Conservation (phyloP, 2,797 vertebrate genomes). For the Morelia viridis region DNA sequence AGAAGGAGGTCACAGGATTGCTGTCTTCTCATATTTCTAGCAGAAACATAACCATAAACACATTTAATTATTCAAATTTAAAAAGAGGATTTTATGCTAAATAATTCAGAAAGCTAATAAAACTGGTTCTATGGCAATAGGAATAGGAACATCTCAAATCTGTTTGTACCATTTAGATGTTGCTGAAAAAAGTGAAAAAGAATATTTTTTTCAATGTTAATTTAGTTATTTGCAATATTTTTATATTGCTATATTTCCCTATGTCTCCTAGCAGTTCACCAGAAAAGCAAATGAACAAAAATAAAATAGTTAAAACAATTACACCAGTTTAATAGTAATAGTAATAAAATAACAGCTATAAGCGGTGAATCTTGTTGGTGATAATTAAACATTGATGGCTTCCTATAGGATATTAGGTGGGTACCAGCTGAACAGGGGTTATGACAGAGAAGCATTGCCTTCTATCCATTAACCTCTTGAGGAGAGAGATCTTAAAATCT, state of each 20-base stretch:
- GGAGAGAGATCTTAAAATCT: no score
- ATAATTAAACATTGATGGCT: no score
- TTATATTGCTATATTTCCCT: not conserved
- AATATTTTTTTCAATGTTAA: not conserved
- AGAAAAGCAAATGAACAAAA: no score
- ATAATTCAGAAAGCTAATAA: conserved; percentile 47
- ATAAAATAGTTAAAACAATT: no score
- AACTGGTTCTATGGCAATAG: not conserved
- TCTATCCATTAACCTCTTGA: no score
- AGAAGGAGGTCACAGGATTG: not conserved
- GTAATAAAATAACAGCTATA: no score
- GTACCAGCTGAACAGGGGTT: no score
- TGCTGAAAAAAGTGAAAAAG: not conserved
- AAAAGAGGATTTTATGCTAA: conserved; percentile 22
- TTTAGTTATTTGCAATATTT: not conserved
- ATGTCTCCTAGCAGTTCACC: no score
- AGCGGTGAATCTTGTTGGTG: no score
- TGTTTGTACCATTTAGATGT: not conserved
- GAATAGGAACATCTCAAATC: not conserved
- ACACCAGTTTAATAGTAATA: no score
- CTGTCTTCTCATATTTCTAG: not conserved
- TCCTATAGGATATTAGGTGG: no score
- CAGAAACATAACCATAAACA: conserved; percentile 16
- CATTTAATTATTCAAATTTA: conserved; percentile 35
- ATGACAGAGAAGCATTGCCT: no score